phyloP scores from a whole-genome alignment of 2,888 invertebrate genomes.

The Netelia fuscicornis region DNA sequence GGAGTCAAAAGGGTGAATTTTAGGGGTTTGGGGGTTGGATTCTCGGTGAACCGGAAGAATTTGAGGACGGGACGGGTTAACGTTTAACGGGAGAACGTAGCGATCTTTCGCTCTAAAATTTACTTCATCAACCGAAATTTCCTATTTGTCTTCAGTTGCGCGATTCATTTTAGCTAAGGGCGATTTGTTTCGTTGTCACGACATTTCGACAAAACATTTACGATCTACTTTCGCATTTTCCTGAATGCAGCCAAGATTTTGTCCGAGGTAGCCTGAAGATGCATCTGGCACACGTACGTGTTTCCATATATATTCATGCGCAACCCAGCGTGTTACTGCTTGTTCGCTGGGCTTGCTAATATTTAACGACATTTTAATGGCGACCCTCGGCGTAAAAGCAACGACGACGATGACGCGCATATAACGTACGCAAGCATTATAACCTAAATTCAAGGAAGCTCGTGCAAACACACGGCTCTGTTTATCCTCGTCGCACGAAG shows the following conservation, averaged over 20 bases:
- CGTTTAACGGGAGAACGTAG: conserved; percentile 37
- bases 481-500: no score
- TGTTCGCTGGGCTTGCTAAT: conserved; percentile 69
- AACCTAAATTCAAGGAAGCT: conserved; percentile 28
- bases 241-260: no score
- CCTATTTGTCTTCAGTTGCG: neutral
- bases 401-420: conserved; percentile 41
- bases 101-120: conserved; percentile 23
- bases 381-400: conserved; percentile 61
- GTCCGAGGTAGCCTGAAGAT: no score
- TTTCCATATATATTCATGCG: conserved; percentile 24
- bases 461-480: neutral
- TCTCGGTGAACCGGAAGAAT: conserved; percentile 13
- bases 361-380: conserved; percentile 77
- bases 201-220: no score
- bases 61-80: neutral
- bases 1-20: conserved; percentile 13
- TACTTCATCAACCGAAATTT: neutral
- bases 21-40: no score
- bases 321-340: conserved; percentile 20
- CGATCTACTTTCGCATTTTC: no score
- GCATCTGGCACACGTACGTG: conserved; percentile 17
- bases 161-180: neutral
- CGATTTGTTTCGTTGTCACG: neutral
- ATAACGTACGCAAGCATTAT: conserved; percentile 5